phyloP scores from a whole-genome alignment of 2,113 vertebrate genomes.

The Synodontis membranacea region DNA sequence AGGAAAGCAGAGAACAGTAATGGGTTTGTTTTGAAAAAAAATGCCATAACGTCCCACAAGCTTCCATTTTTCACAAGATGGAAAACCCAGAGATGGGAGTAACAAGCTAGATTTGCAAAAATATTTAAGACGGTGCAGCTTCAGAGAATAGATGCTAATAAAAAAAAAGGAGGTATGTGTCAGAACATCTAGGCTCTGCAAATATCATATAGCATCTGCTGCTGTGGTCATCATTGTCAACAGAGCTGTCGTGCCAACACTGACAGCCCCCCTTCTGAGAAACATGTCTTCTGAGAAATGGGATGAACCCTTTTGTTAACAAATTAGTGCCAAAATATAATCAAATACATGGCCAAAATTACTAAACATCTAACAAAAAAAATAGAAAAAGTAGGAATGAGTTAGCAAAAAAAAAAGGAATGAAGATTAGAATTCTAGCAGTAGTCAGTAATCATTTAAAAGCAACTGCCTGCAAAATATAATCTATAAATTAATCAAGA shows the following conservation, averaged over 20 bases:
- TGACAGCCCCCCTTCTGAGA: not conserved
- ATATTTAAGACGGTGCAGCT: not conserved
- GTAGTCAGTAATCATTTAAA: constrained; percentile 13
- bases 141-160: not conserved
- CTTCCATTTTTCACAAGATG: not conserved
- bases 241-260: not conserved
- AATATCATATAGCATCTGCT: too few species aligned
- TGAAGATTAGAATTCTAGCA: not conserved
- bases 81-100: not conserved
- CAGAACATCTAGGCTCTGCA: not conserved
- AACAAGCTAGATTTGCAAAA: not conserved
- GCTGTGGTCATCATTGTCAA: not conserved
- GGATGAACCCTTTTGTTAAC: not conserved
- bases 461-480: constrained; percentile 11
- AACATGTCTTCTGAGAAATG: not conserved
- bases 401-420: constrained; percentile 2
- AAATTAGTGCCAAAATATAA: not conserved
- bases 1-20: not conserved
- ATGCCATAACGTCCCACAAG: not conserved
- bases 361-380: not conserved
- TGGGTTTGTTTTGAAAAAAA: not conserved
- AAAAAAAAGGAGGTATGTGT: not conserved
- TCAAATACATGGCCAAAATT: not conserved
- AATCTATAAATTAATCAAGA: constrained; percentile 27
- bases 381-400: not conserved